These are phyloP conservation scores for Odobenus rosmarus DNA, from an alignment of 2,113 vertebrate genomes.

Conservation along the genomic window DNA sequence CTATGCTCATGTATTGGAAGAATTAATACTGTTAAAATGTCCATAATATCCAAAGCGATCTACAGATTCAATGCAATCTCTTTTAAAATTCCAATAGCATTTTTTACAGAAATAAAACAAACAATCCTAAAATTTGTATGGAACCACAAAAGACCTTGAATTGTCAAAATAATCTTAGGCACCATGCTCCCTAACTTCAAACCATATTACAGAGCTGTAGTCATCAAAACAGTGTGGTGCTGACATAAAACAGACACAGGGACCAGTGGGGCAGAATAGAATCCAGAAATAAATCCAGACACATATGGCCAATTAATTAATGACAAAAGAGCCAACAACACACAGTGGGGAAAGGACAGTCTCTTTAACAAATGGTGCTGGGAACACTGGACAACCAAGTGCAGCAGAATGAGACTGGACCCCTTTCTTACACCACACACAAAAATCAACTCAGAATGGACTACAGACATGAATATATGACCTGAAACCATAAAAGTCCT, in stretches of 20 bases:
- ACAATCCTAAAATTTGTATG: not conserved
- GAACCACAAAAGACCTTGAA: not conserved
- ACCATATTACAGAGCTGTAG: not conserved
- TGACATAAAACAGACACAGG: not conserved
- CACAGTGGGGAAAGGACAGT: not conserved
- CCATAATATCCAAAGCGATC: not conserved
- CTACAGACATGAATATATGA: not conserved
- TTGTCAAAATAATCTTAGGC: not conserved
- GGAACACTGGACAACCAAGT: too few relatives aligned
- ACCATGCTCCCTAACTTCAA: not conserved
- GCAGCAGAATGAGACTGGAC: not conserved
- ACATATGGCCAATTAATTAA: not conserved
- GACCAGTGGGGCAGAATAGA: not conserved
- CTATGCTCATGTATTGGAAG: not conserved
- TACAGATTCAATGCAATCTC: not conserved
- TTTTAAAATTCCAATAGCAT: not conserved
- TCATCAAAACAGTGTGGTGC: not conserved
- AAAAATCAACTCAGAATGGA: not conserved
- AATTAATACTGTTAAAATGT: not conserved
- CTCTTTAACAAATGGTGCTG: not conserved
- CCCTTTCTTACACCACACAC: not conserved
- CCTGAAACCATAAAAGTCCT: not conserved
- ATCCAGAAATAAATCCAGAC: not conserved
- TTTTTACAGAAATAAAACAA: not conserved
- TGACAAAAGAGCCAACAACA: not conserved